Percentiles rank a stretch among this genome's conserved stretches.
phyloP scores from a whole-genome alignment of 2,113 vertebrate species.

The Pelodiscus sinensis region DNA sequence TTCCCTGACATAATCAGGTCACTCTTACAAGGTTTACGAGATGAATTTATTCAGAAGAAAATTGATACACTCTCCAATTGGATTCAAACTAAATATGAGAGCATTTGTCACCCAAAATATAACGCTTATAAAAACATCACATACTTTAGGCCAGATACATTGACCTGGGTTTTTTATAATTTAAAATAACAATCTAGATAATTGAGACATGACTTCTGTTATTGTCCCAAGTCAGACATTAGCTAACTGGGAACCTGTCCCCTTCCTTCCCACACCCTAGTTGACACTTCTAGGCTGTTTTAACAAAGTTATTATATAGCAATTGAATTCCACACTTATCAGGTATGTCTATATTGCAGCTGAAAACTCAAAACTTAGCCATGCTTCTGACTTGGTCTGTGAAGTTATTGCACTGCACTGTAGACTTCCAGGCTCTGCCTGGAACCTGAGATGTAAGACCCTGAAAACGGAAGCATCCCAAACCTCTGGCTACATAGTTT shows the following conservation, averaged over 20 bases:
- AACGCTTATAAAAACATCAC: background rate
- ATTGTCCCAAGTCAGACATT: background rate
- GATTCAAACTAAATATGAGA: background rate
- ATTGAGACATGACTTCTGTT: background rate
- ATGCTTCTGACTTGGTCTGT: background rate
- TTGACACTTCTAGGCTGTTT: background rate
- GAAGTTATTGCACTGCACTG: background rate
- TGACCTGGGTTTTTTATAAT: background rate
- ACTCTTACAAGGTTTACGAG: slow-evolving; percentile 24
- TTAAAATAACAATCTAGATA: background rate
- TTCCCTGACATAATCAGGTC: slow-evolving; percentile 50
- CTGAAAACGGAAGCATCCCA: background rate
- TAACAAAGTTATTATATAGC: background rate
- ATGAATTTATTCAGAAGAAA: slow-evolving; percentile 37
- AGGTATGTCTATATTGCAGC: background rate
- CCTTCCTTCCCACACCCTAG: background rate
- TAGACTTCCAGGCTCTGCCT: too few relatives aligned
- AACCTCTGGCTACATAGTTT: background rate
- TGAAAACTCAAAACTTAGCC: background rate
- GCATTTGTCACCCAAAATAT: background rate
- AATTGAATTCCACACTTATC: background rate
- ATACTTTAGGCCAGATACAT: background rate
- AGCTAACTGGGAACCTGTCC: background rate
- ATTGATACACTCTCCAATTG: background rate
- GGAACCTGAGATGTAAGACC: too few relatives aligned